These are phyloP conservation scores for Zoanthus solanderi DNA, from an alignment of 92 coral and sea anemone genomes.

Conservation along the genomic window DNA sequence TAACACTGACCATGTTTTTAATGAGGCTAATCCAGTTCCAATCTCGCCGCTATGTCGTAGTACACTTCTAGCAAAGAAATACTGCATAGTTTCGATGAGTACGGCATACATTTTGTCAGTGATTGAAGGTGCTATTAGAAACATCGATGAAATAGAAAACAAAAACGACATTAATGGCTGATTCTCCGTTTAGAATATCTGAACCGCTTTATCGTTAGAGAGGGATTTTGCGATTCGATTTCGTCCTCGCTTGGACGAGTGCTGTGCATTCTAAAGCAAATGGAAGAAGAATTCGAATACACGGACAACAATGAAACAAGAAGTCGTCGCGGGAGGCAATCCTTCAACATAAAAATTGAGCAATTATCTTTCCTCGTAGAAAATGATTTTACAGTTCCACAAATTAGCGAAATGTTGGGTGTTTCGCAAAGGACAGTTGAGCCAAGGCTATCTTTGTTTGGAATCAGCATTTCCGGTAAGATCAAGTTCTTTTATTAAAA, in stretches of 20 bases:
- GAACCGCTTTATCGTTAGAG: constrained; percentile 32
- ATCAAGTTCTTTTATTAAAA: neutral
- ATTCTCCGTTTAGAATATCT: constrained; percentile 37
- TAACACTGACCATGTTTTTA: neutral
- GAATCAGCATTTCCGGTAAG: constrained; percentile 50
- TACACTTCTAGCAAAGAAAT: neutral
- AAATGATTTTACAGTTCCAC: constrained; percentile 44
- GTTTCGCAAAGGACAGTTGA: constrained; percentile 50
- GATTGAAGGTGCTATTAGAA: constrained; percentile 41
- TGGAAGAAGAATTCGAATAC: constrained; percentile 13
- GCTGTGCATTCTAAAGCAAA: constrained; percentile 33
- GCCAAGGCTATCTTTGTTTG: constrained; percentile 42
- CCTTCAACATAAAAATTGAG: constrained; percentile 40
- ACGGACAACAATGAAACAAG: constrained; percentile 31
- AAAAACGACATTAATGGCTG: constrained; percentile 46
- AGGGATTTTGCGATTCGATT: constrained; percentile 42
- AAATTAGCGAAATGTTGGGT: constrained; percentile 39
- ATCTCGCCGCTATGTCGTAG: constrained; percentile 38
- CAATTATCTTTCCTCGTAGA: constrained; percentile 44
- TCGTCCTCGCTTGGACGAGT: constrained; percentile 46
- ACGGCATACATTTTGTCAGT: constrained; percentile 39
- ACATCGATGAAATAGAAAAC: constrained; percentile 28
- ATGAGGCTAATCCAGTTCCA: neutral
- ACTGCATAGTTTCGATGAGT: constrained; percentile 13
- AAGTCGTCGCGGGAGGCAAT: constrained; percentile 51